Evolutionary conservation across 2,888 invertebrate species (phyloP).

Genomic region (Drosophila pegasa): DNA sequence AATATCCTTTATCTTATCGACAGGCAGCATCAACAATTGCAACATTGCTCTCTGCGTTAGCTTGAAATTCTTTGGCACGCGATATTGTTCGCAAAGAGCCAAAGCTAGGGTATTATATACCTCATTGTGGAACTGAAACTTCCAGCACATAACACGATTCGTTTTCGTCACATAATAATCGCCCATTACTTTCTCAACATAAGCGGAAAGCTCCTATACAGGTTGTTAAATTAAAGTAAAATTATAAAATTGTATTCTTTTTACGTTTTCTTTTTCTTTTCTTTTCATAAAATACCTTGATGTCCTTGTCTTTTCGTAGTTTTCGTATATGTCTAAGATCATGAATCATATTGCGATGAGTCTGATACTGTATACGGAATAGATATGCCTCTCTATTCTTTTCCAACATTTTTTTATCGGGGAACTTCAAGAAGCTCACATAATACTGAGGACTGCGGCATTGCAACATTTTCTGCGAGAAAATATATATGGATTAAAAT

Average conservation of each 20-base stretch:
- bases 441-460: conserved; percentile 81
- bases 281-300: too few species aligned
- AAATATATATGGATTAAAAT: neutral
- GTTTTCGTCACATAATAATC: conserved; percentile 82
- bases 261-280: too few species aligned
- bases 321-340: conserved; percentile 70
- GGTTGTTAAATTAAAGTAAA: too few species aligned
- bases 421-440: conserved; percentile 70
- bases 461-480: conserved; percentile 82
- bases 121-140: conserved; percentile 83
- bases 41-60: conserved; percentile 37
- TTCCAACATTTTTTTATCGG: conserved; percentile 65
- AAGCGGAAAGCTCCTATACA: conserved; percentile 45
- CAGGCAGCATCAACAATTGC: conserved; percentile 63
- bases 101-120: conserved; percentile 81
- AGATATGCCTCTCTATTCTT: conserved; percentile 71
- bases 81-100: conserved; percentile 74
- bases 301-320: conserved; percentile 58
- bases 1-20: conserved; percentile 70
- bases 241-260: too few species aligned
- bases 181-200: conserved; percentile 81
- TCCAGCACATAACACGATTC: conserved; percentile 83
- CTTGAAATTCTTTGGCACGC: conserved; percentile 32
- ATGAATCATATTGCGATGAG: conserved; percentile 79
- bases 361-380: conserved; percentile 81